A percentile compares a stretch with the other conserved stretches of the same genome.
Conservation (phyloP, 2,113 vertebrate species). For the Marcusenius ussheri region DNA sequence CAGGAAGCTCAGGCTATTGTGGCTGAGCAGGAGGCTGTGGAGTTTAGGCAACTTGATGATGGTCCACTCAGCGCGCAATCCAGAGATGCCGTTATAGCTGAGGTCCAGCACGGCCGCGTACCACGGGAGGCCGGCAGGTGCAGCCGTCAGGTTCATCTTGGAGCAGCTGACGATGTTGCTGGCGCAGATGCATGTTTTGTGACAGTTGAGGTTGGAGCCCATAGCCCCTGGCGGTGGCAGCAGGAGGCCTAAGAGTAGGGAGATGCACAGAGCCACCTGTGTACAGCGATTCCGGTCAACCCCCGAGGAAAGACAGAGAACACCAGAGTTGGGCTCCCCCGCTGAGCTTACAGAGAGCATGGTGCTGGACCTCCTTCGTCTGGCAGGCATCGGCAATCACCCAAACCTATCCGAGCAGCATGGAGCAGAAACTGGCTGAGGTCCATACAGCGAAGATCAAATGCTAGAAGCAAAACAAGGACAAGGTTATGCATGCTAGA, state of each 20-base stretch:
- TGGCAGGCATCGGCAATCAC: slow-evolving; percentile 33
- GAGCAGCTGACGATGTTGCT: slow-evolving; percentile 95
- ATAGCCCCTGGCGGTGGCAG: slow-evolving; percentile 37
- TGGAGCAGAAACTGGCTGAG: slow-evolving; percentile 32
- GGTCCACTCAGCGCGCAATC: slow-evolving; percentile 77
- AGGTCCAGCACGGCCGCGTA: slow-evolving; percentile 80
- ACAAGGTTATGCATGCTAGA: not conserved
- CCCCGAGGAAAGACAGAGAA: slow-evolving; percentile 28
- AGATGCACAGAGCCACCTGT: slow-evolving; percentile 35
- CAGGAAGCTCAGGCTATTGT: slow-evolving; percentile 80
- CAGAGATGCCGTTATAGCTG: slow-evolving; percentile 79
- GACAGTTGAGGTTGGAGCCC: slow-evolving; percentile 63
- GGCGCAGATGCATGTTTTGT: slow-evolving; percentile 80
- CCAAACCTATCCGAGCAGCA: slow-evolving; percentile 37
- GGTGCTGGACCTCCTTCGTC: slow-evolving; percentile 41
- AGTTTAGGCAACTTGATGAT: slow-evolving; percentile 66
- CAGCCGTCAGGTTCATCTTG: slow-evolving; percentile 67
- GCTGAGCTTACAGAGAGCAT: slow-evolving; percentile 41
- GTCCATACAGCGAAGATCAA: slow-evolving; percentile 37
- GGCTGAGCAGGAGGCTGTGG: slow-evolving; percentile 79
- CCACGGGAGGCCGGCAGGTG: slow-evolving; percentile 67
- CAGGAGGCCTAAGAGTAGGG: slow-evolving; percentile 43
- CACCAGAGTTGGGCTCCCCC: slow-evolving; percentile 38
- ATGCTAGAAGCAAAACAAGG: slow-evolving; percentile 35
- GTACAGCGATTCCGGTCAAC: slow-evolving; percentile 26